Conservation (phyloP, 23 tunicate species). For the Styela clava region DNA sequence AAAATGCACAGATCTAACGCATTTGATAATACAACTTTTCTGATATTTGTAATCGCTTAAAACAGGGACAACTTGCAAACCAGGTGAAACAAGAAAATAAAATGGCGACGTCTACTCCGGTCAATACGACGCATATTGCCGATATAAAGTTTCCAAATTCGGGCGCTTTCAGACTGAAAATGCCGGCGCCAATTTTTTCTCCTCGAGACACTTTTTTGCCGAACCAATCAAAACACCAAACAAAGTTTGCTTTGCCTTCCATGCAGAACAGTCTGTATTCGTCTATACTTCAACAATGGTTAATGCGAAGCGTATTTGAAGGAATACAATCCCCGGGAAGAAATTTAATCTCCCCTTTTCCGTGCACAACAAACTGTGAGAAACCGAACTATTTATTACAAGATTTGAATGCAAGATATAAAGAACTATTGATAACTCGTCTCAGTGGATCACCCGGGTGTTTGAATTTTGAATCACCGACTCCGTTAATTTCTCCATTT, state of each 20-base stretch:
- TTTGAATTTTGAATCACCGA: not conserved
- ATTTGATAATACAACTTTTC: too few species aligned
- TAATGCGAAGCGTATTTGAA: not conserved
- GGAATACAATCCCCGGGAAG: not conserved
- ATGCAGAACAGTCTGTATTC: not conserved
- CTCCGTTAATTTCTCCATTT: not conserved
- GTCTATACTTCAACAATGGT: not conserved
- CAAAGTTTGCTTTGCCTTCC: not conserved
- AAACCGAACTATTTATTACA: not conserved
- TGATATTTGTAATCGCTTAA: too few species aligned
- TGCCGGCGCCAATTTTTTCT: not conserved
- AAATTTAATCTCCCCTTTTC: not conserved
- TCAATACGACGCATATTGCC: not conserved
- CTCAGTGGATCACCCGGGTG: not conserved
- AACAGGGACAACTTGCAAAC: too few species aligned
- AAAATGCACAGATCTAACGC: too few species aligned
- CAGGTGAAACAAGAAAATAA: too few species aligned
- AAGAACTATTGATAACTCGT: not conserved
- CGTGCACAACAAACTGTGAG: not conserved
- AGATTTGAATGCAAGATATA: not conserved
- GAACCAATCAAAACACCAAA: not conserved
- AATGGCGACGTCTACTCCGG: not conserved
- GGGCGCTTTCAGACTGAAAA: not conserved
- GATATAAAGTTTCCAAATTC: not conserved
- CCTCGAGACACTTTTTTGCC: not conserved